Percentiles rank a stretch among this genome's conserved stretches.
Conservation (phyloP, 2,888 invertebrate genomes). For the Polia nebulosa region DNA sequence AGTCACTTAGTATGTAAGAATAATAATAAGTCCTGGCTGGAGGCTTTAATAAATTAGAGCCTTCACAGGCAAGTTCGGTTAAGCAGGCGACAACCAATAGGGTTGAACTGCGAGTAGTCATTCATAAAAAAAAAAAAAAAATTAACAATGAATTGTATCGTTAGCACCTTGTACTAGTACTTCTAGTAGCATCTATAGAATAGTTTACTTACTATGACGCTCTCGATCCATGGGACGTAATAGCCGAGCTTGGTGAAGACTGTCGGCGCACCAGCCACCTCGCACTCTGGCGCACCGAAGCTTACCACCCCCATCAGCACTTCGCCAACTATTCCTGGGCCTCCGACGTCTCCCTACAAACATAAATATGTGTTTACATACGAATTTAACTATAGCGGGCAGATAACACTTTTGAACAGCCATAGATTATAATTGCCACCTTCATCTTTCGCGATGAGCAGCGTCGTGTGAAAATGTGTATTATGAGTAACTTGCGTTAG, state of each 20-base stretch:
- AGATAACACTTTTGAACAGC: background rate
- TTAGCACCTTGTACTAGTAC: too few species aligned
- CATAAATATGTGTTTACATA: background rate
- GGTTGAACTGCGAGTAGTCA: too few species aligned
- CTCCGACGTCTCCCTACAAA: conserved; percentile 72
- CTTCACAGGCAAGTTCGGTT: too few species aligned
- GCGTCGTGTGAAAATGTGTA: too few species aligned
- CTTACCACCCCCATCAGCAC: conserved; percentile 54
- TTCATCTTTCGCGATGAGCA: too few species aligned
- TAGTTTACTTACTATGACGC: conserved; percentile 23
- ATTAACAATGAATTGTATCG: background rate
- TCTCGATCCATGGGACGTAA: conserved; percentile 51
- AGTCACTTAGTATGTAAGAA: too few species aligned
- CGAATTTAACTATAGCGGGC: background rate
- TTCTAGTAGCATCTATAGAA: background rate
- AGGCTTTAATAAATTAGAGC: too few species aligned
- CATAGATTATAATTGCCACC: too few species aligned
- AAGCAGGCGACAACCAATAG: too few species aligned
- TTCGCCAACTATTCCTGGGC: conserved; percentile 55
- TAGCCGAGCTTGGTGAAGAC: conserved; percentile 60
- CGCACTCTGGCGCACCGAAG: conserved; percentile 49
- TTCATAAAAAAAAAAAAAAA: too few species aligned
- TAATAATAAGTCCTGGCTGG: too few species aligned
- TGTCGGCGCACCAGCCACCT: conserved; percentile 36
- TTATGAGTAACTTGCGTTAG: too few species aligned